Base-by-base conservation (phyloP, 2,113 vertebrate genomes). In the Amia ocellicauda region DNA sequence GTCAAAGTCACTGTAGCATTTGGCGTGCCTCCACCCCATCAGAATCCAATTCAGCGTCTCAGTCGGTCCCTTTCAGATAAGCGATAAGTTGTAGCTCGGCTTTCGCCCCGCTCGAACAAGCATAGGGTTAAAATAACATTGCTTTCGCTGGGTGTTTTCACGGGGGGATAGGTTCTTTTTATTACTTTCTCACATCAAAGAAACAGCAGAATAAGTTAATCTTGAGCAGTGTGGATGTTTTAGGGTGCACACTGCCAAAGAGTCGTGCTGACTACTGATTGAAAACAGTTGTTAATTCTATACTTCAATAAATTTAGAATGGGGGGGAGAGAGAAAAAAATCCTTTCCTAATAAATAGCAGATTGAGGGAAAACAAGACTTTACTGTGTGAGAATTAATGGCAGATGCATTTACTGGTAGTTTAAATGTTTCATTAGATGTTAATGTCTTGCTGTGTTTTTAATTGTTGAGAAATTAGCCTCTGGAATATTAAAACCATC, bases 371-470 rank as follows among this genome's bases (percentile, higher is more conserved):
- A 92, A 91, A 89, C 89, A 92, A 89, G 92, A 88, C 88, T 89
- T 93, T 89, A 87, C 91, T 92, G 90, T 91, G 90, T 91, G 86
- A 87, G 93, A 96, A 95, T 94, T 89, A 94, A 93, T 93, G 91
- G 89, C 94, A 96, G 93, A 94, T 93, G 91, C 91, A 90, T 89
- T 90, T 89, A 91, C 89, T 92, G 89, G 87, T 93, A 92, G 91
- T 94, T 96, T 94, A 91, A 94, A 93, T 97, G 92, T 95, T 96
- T 95, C 91, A 95, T 94, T 93, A 94, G 91, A 94, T 92, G 90
- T 90, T 95, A 95, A 96, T 96, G 91, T 96, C 91, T 93, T 80
- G 88, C 91, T 94, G 92, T 93, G 92, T 93, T 92, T 97, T 94
- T 95, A 97, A 95, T 94, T 96, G 93, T 94, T 93, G 89, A 89